Conservation (phyloP, 35 echinoderm and acorn worm species). For the Patiria miniata region DNA sequence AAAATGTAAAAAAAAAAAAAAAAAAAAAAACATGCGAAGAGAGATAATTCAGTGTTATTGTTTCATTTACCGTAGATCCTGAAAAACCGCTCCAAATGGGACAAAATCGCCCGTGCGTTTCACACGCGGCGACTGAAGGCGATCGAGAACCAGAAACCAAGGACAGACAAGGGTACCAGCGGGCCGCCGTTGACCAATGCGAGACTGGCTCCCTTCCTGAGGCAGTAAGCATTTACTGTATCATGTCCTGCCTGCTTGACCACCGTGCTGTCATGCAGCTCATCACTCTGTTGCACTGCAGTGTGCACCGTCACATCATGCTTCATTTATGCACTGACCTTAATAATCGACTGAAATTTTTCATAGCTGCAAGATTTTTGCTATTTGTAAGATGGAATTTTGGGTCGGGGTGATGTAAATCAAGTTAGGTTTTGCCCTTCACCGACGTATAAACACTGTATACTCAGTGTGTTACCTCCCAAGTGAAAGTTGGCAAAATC, state of each 20-base stretch:
- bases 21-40: too few species aligned
- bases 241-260: not conserved
- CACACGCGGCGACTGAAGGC: conserved; percentile 58
- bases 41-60: not conserved
- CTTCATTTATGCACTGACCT: too few species aligned
- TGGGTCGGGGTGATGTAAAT: too few species aligned
- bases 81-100: conserved; percentile 75
- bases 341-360: too few species aligned
- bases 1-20: too few species aligned
- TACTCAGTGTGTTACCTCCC: too few species aligned
- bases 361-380: too few species aligned
- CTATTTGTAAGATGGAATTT: too few species aligned
- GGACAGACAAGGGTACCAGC: conserved; percentile 63
- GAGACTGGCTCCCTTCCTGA: not conserved
- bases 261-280: not conserved
- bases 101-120: conserved; percentile 76
- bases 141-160: conserved; percentile 80
- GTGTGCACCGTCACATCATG: not conserved
- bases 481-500: too few species aligned
- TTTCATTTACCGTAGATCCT: conserved; percentile 61
- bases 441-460: too few species aligned
- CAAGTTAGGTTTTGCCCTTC: too few species aligned
- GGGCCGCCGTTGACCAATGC: not conserved
- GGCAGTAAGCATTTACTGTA: conserved; percentile 32
- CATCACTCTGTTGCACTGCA: not conserved